Conservation (phyloP, 2,113 vertebrate genomes). For the Lophochroa leadbeateri region DNA sequence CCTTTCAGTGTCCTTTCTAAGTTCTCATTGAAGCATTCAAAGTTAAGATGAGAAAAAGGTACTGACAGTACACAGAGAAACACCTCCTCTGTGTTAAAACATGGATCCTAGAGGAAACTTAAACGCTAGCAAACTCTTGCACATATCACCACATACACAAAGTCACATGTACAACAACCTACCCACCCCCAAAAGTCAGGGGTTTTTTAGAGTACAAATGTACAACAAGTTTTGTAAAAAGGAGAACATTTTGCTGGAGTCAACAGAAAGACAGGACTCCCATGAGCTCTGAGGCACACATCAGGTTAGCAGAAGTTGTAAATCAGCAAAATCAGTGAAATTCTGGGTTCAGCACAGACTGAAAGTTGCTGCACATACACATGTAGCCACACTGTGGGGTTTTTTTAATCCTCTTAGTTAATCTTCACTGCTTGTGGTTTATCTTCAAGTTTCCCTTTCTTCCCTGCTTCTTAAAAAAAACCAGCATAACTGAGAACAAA, state of each 20-base stretch:
- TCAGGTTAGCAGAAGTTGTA: not conserved
- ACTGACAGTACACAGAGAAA: not conserved
- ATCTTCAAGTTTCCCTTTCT: not conserved
- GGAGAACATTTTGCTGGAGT: not conserved
- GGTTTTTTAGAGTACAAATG: fast-evolving
- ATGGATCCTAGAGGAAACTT: fast-evolving
- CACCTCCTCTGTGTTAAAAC: not conserved
- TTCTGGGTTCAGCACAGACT: not conserved
- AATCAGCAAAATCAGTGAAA: not conserved
- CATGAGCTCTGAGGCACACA: not conserved
- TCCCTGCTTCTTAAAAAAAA: not conserved
- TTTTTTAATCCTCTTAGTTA: not conserved
- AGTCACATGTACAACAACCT: not conserved
- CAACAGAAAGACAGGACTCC: not conserved
- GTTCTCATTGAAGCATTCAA: not conserved
- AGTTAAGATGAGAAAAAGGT: not conserved
- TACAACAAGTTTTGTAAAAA: not conserved
- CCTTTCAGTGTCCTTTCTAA: not conserved
- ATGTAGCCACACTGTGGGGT: not conserved
- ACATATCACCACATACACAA: not conserved
- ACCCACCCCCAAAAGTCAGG: too few species aligned
- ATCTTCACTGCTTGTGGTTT: not conserved
- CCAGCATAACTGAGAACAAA: not conserved
- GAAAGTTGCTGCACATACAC: not conserved
- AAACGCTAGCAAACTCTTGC: not conserved